Evolutionary conservation across 2,888 invertebrate species (phyloP).

Genomic region (Oscheius onirici): DNA sequence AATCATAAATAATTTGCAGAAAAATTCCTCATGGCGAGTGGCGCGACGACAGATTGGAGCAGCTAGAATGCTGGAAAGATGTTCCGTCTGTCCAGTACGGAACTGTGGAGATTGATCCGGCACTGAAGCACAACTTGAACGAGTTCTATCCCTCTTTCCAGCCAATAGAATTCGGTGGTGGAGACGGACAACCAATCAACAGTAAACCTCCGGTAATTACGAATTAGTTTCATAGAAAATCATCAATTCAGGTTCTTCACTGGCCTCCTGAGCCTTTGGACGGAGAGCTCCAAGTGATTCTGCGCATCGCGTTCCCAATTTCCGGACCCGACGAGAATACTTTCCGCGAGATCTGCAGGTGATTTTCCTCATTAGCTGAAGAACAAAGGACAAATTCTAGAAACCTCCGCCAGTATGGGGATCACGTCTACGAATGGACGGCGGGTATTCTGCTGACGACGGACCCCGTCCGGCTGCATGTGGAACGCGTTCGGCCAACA

Average conservation of each 20-base stretch:
- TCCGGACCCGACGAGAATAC: slow-evolving; percentile 47
- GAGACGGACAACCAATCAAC: slow-evolving; percentile 3
- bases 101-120: slow-evolving; percentile 38
- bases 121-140: slow-evolving; percentile 35
- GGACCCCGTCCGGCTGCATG: slow-evolving; percentile 46
- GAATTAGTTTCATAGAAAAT: not conserved
- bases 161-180: slow-evolving; percentile 21
- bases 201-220: slow-evolving; percentile 32
- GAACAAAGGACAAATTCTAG: slow-evolving; percentile 1
- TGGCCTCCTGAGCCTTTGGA: slow-evolving; percentile 51
- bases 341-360: slow-evolving; percentile 48
- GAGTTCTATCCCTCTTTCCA: slow-evolving; percentile 21
- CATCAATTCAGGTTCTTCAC: slow-evolving; percentile 40
- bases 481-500: slow-evolving; percentile 43
- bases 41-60: slow-evolving; percentile 41
- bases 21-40: slow-evolving; percentile 45
- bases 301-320: slow-evolving; percentile 44
- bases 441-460: slow-evolving; percentile 44
- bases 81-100: slow-evolving; percentile 45
- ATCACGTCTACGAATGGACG: slow-evolving; percentile 48
- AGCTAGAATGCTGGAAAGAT: slow-evolving; percentile 45
- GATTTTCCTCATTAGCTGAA: not conserved
- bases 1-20: not conserved
- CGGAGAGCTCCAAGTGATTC: slow-evolving; percentile 51
- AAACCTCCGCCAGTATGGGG: slow-evolving; percentile 32